Evolutionary conservation across 2,113 vertebrate genomes (phyloP).

Genomic region (Barnardius zonarius): DNA sequence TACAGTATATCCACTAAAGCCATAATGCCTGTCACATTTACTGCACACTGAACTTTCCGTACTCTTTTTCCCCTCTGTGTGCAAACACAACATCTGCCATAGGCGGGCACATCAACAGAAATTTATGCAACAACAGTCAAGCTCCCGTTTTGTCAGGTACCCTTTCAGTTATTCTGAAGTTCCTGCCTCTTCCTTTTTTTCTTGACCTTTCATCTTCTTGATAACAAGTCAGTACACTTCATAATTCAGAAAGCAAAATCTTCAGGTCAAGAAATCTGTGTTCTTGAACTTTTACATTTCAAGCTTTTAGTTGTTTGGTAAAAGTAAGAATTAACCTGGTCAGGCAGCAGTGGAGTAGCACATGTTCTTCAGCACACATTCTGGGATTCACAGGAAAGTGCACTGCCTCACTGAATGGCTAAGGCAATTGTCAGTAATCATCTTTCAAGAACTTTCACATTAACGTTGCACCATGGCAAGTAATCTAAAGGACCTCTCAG

Average conservation of each 20-base stretch:
- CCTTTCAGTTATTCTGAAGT: background rate
- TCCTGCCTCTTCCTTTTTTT: background rate
- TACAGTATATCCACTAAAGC: background rate
- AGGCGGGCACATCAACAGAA: background rate
- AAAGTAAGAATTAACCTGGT: background rate
- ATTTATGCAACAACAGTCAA: background rate
- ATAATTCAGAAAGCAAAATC: background rate
- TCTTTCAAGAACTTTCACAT: conserved; percentile 12
- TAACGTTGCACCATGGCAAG: background rate
- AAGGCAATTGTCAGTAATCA: background rate
- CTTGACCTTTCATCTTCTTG: background rate
- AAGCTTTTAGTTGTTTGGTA: background rate
- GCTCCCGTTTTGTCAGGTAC: background rate
- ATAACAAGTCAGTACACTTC: background rate
- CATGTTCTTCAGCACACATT: background rate
- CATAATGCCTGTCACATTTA: background rate
- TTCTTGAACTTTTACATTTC: background rate
- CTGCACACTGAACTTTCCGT: background rate
- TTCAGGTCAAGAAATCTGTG: background rate
- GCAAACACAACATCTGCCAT: fast-evolving
- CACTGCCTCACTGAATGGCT: background rate
- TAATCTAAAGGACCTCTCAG: background rate
- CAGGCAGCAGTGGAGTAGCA: background rate
- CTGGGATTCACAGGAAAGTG: background rate
- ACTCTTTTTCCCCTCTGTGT: background rate